A percentile compares a stretch with the other conserved stretches of the same genome.
Evolutionary conservation across 2,797 vertebrate species (phyloP).

Genomic region (Mus minutoides): DNA sequence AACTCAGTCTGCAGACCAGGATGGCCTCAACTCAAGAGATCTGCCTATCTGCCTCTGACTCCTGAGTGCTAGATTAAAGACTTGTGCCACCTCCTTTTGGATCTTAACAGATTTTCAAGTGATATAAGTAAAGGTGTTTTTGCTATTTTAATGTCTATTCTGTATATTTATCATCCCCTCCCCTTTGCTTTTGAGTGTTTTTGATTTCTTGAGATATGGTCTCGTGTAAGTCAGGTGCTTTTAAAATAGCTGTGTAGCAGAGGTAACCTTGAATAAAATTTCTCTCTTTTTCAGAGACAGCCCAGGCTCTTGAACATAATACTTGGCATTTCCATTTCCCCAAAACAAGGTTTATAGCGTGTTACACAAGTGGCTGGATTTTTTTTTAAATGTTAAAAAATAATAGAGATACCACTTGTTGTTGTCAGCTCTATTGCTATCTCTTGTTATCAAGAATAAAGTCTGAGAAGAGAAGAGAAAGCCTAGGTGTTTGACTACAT

Average conservation of each 20-base stretch:
- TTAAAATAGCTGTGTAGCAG: background rate
- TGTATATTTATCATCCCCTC: background rate
- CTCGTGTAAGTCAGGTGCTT: background rate
- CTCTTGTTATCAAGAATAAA: background rate
- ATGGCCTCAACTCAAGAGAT: background rate
- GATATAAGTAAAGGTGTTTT: background rate
- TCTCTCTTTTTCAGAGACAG: background rate
- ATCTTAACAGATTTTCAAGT: background rate
- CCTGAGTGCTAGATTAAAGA: background rate
- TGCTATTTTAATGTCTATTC: background rate
- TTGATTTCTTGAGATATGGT: background rate
- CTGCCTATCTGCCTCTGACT: background rate
- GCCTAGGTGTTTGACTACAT: background rate
- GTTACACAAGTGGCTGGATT: background rate
- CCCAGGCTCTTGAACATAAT: background rate
- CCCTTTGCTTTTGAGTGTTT: background rate
- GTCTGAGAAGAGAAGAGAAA: background rate
- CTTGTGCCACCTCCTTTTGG: background rate
- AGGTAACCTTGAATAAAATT: background rate
- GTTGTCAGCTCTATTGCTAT: background rate
- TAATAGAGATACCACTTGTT: background rate
- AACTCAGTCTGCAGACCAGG: background rate
- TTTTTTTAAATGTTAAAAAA: background rate
- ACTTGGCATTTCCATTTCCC: background rate
- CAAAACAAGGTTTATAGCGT: background rate